These are phyloP conservation scores for Heliconius melpomene DNA, from an alignment of 1,140 invertebrate genomes.

Conservation along the genomic window DNA sequence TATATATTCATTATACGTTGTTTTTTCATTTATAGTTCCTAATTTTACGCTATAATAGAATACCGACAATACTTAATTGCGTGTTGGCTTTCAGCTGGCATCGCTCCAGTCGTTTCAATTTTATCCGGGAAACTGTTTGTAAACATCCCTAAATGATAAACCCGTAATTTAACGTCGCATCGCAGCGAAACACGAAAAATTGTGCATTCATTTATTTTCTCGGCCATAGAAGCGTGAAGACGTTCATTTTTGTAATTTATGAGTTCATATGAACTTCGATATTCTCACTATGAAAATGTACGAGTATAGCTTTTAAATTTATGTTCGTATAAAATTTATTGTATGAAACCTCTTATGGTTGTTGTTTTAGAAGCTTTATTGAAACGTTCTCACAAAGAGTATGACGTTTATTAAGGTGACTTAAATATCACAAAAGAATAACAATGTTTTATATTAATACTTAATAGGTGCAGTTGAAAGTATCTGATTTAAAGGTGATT, in stretches of 20 bases:
- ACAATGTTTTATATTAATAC: not conserved
- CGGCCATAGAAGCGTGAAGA: conserved; percentile 66
- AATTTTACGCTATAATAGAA: conserved; percentile 49
- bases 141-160: conserved; percentile 79
- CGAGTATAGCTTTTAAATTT: conserved; percentile 39
- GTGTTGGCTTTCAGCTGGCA: conserved; percentile 65
- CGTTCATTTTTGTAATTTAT: conserved; percentile 54
- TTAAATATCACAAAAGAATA: no score
- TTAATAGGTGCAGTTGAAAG: not conserved
- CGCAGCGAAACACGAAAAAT: conserved; percentile 67
- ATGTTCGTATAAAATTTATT: conserved; percentile 46
- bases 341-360: conserved; percentile 41
- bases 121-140: conserved; percentile 67
- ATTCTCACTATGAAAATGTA: conserved; percentile 40
- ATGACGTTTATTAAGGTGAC: conserved; percentile 14
- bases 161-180: conserved; percentile 74
- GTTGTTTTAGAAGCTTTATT: conserved; percentile 39
- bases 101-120: conserved; percentile 78
- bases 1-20: conserved; percentile 19
- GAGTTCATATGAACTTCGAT: conserved; percentile 47
- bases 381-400: conserved; percentile 37
- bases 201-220: conserved; percentile 68
- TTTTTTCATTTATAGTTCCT: conserved; percentile 42
- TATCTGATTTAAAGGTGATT: not conserved
- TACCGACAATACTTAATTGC: conserved; percentile 54